Evolutionary conservation across 2,113 vertebrate species (phyloP), one percentile per base, ranked within the genome.

Genomic region (Varanus komodoensis): DNA sequence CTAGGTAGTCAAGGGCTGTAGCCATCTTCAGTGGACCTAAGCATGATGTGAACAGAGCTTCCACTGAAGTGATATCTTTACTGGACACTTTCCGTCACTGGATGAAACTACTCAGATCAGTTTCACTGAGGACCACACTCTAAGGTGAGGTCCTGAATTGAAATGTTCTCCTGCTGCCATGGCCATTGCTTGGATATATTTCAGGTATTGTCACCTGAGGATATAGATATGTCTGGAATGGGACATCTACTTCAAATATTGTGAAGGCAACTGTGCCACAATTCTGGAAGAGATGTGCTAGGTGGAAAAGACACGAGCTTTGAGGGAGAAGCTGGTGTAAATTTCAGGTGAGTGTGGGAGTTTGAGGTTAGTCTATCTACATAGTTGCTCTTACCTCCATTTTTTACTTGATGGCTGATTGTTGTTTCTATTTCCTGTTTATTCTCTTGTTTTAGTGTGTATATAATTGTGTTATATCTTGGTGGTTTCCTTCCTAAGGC

Each of bases 401-500:
- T 77, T 77, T 29, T 21, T 77, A 34, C 4, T 77, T 77, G 38
- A 14, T 38, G n/a, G 74, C 34, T 38, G 5, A 23, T 44, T 77
- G n/a, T 44, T 34, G 34, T 77, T 77, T 27, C 8, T 38, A 77
- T 77, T 7, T 77, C 34, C 69, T 71, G 27, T 71, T 38, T 38
- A 8, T 77, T 21, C n/a, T 77, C 19, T 44, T 77, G 74, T 77
- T 77, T 77, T 38, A 77, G 34, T 38, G 34, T 44, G 75, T 78
- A n/a, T 73, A 14, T 78, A 48, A 44, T 78, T 78, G 44, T 78
- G 23, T 78, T 78, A 12, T 78, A 44, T 48, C 38, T 38, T 25
- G 23, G 14, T 8, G 15, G 0, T 27, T n/a, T 0, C 0, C 57
- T 14, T 61, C 15, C 12, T 61, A 3, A 14, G 12, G 57, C 9